Conservation (phyloP, 2,797 vertebrate genomes). For the Denticeps clupeoides region DNA sequence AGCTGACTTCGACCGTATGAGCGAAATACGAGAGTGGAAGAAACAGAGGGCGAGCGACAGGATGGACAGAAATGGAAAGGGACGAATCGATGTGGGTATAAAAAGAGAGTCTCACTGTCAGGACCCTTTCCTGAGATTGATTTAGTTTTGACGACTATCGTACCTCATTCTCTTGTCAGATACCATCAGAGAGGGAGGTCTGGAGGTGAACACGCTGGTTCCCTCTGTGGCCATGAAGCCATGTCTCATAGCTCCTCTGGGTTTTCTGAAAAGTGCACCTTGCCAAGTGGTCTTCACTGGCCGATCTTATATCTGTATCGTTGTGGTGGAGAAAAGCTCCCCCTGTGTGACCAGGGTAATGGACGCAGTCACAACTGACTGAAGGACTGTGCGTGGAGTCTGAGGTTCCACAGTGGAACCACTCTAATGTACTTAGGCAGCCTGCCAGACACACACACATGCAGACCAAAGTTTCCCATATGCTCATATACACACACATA, state of each 20-base stretch:
- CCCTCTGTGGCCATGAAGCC: no score
- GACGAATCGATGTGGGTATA: not conserved
- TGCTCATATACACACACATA: no score
- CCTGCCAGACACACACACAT: no score
- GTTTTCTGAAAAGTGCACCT: constrained; percentile 12
- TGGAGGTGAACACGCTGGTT: no score
- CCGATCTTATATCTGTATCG: constrained; percentile 9
- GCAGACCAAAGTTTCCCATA: no score
- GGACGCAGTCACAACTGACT: no score
- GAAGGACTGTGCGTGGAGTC: not conserved
- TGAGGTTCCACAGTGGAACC: constrained; percentile 9
- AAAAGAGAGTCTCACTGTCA: not conserved
- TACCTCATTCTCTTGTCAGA: constrained; percentile 2
- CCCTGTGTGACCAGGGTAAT: not conserved
- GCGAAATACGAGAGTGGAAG: not conserved
- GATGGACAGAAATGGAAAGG: not conserved
- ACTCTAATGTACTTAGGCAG: constrained; percentile 12
- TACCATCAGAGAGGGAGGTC: constrained; percentile 20
- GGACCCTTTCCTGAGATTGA: not conserved
- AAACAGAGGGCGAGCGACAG: not conserved
- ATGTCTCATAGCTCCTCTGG: no score
- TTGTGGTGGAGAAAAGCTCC: constrained; percentile 12
- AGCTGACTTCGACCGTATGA: no score
- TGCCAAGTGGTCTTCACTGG: constrained; percentile 21
- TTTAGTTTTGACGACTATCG: not conserved